phyloP scores from a whole-genome alignment of 2,797 vertebrate species.

The Myotis vivesi region DNA sequence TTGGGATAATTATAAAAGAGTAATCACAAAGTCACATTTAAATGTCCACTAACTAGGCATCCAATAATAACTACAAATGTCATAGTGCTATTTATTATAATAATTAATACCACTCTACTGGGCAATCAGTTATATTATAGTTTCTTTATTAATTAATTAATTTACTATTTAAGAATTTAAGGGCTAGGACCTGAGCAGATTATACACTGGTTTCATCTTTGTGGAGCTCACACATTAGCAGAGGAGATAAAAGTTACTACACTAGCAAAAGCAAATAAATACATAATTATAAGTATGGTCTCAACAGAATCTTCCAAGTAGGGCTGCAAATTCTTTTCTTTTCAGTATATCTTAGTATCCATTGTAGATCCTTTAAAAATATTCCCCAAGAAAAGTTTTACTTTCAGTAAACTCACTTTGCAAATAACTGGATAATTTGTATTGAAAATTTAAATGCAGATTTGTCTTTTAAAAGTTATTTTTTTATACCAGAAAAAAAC shows the following conservation, averaged over 20 bases:
- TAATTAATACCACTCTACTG: background rate
- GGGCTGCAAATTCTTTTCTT: background rate
- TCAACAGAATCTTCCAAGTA: background rate
- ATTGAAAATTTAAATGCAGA: background rate
- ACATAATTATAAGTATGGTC: background rate
- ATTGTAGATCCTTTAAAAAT: background rate
- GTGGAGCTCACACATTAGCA: background rate
- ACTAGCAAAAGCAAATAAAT: background rate
- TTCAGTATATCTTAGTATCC: background rate
- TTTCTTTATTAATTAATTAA: background rate
- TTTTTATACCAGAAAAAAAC: background rate
- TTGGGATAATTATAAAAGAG: background rate
- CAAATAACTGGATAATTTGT: background rate
- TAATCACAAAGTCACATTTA: background rate
- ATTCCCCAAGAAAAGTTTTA: background rate
- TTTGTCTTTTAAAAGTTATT: background rate
- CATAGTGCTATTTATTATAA: background rate
- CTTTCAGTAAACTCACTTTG: background rate
- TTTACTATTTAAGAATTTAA: background rate
- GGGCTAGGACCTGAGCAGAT: background rate
- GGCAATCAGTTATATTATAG: background rate
- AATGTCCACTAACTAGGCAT: background rate
- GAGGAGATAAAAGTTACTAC: background rate
- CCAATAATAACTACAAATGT: background rate
- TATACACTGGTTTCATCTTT: background rate